phyloP scores from a whole-genome alignment of 2,113 vertebrate genomes.

The Lophius piscatorius region DNA sequence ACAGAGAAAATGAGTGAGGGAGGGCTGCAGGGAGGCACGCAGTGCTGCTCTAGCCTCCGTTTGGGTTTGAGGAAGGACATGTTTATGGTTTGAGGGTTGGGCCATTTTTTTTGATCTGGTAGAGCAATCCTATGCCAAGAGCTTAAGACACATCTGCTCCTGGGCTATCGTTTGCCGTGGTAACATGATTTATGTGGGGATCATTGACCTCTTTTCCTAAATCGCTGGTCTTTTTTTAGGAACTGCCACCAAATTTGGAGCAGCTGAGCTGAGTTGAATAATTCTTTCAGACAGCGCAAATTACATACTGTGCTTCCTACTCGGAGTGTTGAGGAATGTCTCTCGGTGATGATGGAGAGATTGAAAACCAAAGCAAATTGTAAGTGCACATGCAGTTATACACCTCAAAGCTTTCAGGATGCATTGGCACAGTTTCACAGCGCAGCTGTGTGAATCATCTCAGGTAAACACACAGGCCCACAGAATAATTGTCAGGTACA shows the following conservation, averaged over 20 bases:
- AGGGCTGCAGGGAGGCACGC: conserved; percentile 30
- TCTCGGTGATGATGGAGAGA: conserved; percentile 65
- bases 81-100: conserved; percentile 73
- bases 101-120: conserved; percentile 49
- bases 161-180: conserved; percentile 52
- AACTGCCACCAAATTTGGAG: conserved; percentile 63
- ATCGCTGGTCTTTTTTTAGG: conserved; percentile 62
- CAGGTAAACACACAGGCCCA: conserved; percentile 58
- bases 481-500: conserved; percentile 54
- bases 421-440: conserved; percentile 54
- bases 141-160: conserved; percentile 73
- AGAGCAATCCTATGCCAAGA: conserved; percentile 44
- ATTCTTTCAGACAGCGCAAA: conserved; percentile 70
- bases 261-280: conserved; percentile 63
- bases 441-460: conserved; percentile 42
- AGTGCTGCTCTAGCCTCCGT: conserved; percentile 55
- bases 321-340: conserved; percentile 63
- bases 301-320: conserved; percentile 67
- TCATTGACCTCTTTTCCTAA: conserved; percentile 61
- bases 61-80: conserved; percentile 75
- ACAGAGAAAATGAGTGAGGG: conserved; percentile 65
- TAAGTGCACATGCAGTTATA: conserved; percentile 38
- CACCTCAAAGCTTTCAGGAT: conserved; percentile 54
- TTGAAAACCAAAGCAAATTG: conserved; percentile 62
- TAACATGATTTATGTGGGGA: conserved; percentile 71